These are phyloP conservation scores for Palythoa grandis DNA, from an alignment of 92 coral and sea anemone species.

Conservation along the genomic window DNA sequence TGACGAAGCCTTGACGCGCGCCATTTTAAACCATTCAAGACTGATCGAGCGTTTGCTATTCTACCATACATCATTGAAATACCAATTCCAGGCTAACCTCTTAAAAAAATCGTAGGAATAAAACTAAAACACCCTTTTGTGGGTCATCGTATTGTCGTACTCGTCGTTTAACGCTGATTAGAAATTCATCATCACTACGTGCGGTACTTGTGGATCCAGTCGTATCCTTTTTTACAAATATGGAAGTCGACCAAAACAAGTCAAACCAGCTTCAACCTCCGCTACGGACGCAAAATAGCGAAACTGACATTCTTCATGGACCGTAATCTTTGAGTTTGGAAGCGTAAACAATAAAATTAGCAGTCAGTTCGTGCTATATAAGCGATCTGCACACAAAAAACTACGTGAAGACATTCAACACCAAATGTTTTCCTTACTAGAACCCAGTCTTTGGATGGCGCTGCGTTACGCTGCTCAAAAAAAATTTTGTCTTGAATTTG, in stretches of 20 bases:
- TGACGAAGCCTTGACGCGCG: slow-evolving; percentile 33
- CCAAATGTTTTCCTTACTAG: too few relatives aligned
- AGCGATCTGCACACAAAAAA: too few relatives aligned
- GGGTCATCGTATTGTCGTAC: too few relatives aligned
- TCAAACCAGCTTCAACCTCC: slow-evolving; percentile 13
- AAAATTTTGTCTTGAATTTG: too few relatives aligned
- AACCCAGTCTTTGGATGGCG: too few relatives aligned
- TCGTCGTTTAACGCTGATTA: neutral
- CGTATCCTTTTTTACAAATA: slow-evolving; percentile 3
- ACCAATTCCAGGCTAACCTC: neutral
- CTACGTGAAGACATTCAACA: too few relatives aligned
- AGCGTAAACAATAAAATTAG: too few relatives aligned
- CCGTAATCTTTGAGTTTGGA: too few relatives aligned
- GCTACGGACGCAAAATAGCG: neutral
- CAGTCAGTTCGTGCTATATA: too few relatives aligned
- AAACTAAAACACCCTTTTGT: neutral
- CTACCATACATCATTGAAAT: slow-evolving; percentile 34
- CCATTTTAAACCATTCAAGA: slow-evolving; percentile 23
- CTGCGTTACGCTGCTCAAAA: too few relatives aligned
- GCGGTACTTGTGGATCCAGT: neutral
- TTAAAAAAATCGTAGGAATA: neutral
- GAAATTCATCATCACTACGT: slow-evolving; percentile 2
- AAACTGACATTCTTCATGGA: neutral
- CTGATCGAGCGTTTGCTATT: slow-evolving; percentile 30
- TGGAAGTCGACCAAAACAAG: slow-evolving; percentile 21